Evolutionary conservation across 2,797 vertebrate genomes (phyloP), one percentile per base, ranked within the genome.

Genomic region (Graptemys geographica): DNA sequence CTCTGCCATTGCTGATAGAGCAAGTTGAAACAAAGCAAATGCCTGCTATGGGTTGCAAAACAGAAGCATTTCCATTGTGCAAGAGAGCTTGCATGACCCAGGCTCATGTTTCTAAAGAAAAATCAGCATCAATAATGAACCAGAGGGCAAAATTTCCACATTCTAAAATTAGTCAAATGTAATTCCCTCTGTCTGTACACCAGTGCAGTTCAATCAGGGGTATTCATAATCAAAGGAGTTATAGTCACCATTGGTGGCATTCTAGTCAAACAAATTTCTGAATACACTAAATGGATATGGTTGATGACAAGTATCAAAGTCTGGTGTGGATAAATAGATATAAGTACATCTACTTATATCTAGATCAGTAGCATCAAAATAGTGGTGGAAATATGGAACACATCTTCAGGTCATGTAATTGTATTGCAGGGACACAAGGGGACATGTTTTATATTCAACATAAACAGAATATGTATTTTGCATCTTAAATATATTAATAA

Each of bases 381-480:
- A 95, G 72, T 90, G 86, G 90, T 83, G 93, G 79, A 91, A 91
- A 88, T 92, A 80, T 37, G 86, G 65, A 95, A 94, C 33, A 82
- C 92, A 92, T 56, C 94, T 59, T 96, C 97, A 89, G 57, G 79
- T 97, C 94, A 91, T 69, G 59, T 92, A 94, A 81, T 91, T 83
- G 81, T 92, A 95, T 96, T 91, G 86, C 91, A 97, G 79, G 92
- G 96, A 94, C 79, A 90, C 87, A 95, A 90, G 88, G 41, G 85
- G 80, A 56, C 94, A 93, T 92, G 96, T 97, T 98, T 98, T 97
- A 89, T 97, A 97, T 83, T 95, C 85, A 90, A 95, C 95, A 93
- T 91, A 80, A 87, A 97, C 83, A 98, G 94, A 97, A 96, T 96
- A 97, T 94, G 97, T 98, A 97, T 98, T 97, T 98, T 98, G 95